phyloP scores from a whole-genome alignment of 2,797 vertebrate species.

The Mionectes olivaceus region DNA sequence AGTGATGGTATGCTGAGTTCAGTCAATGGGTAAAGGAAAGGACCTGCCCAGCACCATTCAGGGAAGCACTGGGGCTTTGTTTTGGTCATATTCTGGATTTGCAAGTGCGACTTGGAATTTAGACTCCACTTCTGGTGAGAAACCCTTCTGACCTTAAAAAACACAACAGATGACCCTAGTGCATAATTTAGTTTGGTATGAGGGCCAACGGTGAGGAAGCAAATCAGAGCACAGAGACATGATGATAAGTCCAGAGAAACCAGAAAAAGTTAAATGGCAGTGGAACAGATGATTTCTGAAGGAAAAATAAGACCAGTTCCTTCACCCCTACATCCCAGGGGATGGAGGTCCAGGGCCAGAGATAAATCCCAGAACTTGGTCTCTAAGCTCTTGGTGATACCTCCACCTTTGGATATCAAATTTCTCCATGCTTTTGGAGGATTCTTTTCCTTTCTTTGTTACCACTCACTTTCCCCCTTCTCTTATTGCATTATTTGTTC shows the following conservation, averaged over 20 bases:
- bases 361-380: background rate
- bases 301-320: background rate
- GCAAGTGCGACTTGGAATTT: background rate
- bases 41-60: background rate
- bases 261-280: background rate
- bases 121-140: background rate
- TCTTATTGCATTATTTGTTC: background rate
- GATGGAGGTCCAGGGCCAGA: accelerated
- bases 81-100: background rate
- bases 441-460: background rate
- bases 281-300: background rate
- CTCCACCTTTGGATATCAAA: background rate
- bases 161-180: too few relatives aligned
- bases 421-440: background rate
- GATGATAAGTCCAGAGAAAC: background rate
- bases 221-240: background rate
- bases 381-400: background rate
- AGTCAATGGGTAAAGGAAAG: background rate
- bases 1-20: background rate
- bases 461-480: background rate
- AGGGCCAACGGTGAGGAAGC: background rate
- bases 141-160: background rate
- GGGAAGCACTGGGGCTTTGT: background rate
- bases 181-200: background rate
- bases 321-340: background rate